These are phyloP conservation scores for Lycocerus yunnanus DNA, from an alignment of 2,888 invertebrate genomes.

Conservation along the genomic window DNA sequence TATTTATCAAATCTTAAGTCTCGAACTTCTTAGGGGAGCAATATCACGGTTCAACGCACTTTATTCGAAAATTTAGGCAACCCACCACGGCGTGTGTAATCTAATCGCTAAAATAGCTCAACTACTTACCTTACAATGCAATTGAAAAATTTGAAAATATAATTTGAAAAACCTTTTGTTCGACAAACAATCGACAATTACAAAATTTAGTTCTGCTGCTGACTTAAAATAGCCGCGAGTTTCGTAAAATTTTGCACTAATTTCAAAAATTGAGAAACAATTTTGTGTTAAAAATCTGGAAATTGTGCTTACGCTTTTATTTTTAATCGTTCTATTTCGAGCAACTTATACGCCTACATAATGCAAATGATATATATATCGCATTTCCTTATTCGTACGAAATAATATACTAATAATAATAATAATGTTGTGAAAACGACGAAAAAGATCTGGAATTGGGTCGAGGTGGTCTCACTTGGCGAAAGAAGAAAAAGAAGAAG, in stretches of 20 bases:
- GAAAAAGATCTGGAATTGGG: background rate
- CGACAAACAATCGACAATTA: background rate
- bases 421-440: too few species aligned
- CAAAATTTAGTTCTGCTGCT: background rate
- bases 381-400: background rate
- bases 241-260: background rate
- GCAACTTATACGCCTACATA: background rate
- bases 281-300: background rate
- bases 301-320: background rate
- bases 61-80: background rate
- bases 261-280: background rate
- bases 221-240: background rate
- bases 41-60: background rate
- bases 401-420: too few species aligned
- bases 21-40: background rate
- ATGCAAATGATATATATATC: background rate
- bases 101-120: background rate
- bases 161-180: background rate
- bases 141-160: background rate
- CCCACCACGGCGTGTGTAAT: background rate
- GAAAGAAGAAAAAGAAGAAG: background rate
- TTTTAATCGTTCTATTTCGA: background rate
- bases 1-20: conserved; percentile 3
- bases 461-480: background rate
- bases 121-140: background rate